A percentile compares a stretch with the other conserved stretches of the same genome.
Evolutionary conservation across 2,888 invertebrate species (phyloP).

Genomic region (Epicampocera succincta): DNA sequence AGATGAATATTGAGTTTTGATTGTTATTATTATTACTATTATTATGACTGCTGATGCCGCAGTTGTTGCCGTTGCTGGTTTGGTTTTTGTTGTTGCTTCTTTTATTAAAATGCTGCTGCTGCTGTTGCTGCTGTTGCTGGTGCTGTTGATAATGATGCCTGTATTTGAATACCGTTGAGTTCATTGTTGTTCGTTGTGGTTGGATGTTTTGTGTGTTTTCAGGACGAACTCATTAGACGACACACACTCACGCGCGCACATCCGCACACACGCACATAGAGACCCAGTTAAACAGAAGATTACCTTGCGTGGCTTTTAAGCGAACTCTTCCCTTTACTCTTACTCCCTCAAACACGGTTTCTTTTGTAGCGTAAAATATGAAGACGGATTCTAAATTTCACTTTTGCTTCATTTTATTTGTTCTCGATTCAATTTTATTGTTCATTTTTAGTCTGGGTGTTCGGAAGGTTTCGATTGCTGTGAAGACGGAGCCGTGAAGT

Average conservation of each 20-base stretch:
- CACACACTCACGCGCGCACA: background rate
- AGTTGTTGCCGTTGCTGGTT: background rate
- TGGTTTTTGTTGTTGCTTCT: constrained; percentile 21
- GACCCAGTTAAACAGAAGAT: constrained; percentile 8
- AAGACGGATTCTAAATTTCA: constrained; percentile 37
- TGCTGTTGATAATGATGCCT: constrained; percentile 32
- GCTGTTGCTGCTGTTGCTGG: constrained; percentile 25
- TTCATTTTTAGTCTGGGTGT: constrained; percentile 21
- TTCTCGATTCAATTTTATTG: constrained; percentile 40
- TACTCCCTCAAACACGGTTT: background rate
- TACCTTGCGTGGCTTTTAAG: constrained; percentile 22
- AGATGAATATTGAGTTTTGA: constrained; percentile 68
- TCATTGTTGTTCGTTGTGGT: constrained; percentile 57
- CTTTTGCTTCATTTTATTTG: constrained; percentile 45
- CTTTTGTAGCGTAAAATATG: constrained; percentile 23
- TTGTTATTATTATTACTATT: constrained; percentile 59
- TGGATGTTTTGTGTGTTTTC: constrained; percentile 15
- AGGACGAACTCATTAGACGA: background rate
- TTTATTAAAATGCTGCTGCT: constrained; percentile 30
- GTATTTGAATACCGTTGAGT: constrained; percentile 59
- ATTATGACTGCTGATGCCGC: constrained; percentile 8
- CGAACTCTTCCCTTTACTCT: constrained; percentile 15
- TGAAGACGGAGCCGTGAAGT: background rate
- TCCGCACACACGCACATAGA: background rate
- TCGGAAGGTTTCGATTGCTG: constrained; percentile 7